Evolutionary conservation across 2,888 invertebrate species (phyloP).

Genomic region (Erebia ligea): DNA sequence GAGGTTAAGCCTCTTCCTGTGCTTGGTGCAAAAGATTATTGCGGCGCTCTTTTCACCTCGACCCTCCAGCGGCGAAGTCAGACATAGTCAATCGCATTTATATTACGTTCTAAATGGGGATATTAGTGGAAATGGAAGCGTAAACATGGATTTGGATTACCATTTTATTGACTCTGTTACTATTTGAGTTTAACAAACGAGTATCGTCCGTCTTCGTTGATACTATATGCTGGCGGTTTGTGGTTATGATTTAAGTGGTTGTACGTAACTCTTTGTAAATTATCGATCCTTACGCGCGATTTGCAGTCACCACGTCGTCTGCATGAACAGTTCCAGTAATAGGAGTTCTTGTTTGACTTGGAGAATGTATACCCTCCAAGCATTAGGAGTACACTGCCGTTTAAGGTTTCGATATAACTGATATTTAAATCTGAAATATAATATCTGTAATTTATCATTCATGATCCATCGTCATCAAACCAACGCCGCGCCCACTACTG

Average conservation of each 20-base stretch:
- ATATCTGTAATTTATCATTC: not conserved
- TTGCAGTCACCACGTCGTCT: slow-evolving; percentile 23
- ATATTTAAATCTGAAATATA: slow-evolving; percentile 17
- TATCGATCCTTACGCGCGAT: slow-evolving; percentile 31
- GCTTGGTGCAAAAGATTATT: no score
- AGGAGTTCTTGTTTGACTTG: slow-evolving; percentile 27
- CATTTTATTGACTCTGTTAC: no score
- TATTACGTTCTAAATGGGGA: no score
- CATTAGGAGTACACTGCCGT: slow-evolving; percentile 31
- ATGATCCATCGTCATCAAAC: no score
- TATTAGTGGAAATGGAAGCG: not conserved
- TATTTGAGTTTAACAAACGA: no score
- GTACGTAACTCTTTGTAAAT: not conserved
- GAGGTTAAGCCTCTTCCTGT: no score
- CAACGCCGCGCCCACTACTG: no score
- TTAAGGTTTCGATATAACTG: slow-evolving; percentile 26
- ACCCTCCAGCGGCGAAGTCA: no score
- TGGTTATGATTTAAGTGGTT: slow-evolving; percentile 1
- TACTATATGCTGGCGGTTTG: not conserved
- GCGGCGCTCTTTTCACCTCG: no score
- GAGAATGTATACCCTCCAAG: slow-evolving; percentile 43
- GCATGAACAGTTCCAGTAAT: slow-evolving; percentile 42
- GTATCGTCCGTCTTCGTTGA: not conserved
- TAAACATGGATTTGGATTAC: not conserved
- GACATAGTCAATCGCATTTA: no score